Conservation (phyloP, 1,140 invertebrate genomes). For the Drosophila teissieri region DNA sequence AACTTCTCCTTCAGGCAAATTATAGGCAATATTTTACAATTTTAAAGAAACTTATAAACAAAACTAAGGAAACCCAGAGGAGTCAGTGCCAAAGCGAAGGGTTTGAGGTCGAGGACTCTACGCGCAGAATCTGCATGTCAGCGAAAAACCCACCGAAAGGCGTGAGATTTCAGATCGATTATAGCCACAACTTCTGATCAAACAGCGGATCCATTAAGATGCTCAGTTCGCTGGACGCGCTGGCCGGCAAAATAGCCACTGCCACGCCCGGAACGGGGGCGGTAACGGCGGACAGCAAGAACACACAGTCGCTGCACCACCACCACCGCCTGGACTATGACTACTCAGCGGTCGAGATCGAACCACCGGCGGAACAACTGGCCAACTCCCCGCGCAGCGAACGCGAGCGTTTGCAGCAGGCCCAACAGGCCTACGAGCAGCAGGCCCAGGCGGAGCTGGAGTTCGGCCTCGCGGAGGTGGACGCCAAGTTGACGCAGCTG, state of each 20-base stretch:
- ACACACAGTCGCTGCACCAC: constrained; percentile 56
- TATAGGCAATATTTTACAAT: constrained; percentile 29
- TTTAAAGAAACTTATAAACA: constrained; percentile 16
- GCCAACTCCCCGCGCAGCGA: constrained; percentile 73
- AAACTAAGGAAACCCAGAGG: constrained; percentile 4
- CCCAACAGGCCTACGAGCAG: constrained; percentile 71
- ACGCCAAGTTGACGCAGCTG: constrained; percentile 56
- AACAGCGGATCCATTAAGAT: constrained; percentile 83
- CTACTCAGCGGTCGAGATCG: constrained; percentile 72
- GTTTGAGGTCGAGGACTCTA: neutral
- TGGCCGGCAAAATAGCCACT: constrained; percentile 92
- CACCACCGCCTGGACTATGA: constrained; percentile 66
- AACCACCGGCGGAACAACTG: constrained; percentile 71
- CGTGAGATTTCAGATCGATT: neutral
- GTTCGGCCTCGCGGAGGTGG: constrained; percentile 66
- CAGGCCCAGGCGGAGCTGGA: constrained; percentile 67
- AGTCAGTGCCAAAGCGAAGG: constrained; percentile 9
- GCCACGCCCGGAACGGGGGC: constrained; percentile 69
- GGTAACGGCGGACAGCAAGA: constrained; percentile 64
- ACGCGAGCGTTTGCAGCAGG: constrained; percentile 64
- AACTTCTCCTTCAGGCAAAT: constrained; percentile 72
- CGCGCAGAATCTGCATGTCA: neutral
- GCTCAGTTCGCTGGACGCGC: constrained; percentile 91
- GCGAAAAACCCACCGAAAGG: constrained; percentile 1
- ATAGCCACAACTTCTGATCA: neutral